Evolutionary conservation across 1,140 invertebrate genomes (phyloP).

Genomic region (Drosophila parabipectinata): DNA sequence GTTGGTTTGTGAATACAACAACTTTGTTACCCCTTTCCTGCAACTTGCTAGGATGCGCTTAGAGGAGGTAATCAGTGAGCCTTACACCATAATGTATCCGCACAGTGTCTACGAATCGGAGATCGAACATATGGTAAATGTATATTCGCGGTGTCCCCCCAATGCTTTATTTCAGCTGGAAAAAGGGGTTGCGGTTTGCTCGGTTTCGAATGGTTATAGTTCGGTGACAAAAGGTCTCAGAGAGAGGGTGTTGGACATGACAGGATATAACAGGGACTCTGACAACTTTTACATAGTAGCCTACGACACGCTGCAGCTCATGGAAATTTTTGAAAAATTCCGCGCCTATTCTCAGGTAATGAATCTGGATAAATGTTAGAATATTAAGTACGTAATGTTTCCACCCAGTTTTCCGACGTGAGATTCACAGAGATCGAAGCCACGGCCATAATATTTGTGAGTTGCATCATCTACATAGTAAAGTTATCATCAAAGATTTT

Average conservation of each 20-base stretch:
- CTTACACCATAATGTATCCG: constrained; percentile 93
- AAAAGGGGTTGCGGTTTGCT: constrained; percentile 30
- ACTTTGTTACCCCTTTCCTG: constrained; percentile 89
- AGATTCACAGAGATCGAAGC: constrained; percentile 9
- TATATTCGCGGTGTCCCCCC: constrained; percentile 8
- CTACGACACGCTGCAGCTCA: constrained; percentile 13
- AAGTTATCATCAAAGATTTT: not conserved
- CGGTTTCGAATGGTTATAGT: constrained; percentile 34
- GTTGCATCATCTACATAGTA: not conserved
- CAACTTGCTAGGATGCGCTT: constrained; percentile 93
- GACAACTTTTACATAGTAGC: constrained; percentile 15
- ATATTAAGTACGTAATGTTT: not conserved
- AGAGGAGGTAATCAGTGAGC: constrained; percentile 93
- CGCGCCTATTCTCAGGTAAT: constrained; percentile 1
- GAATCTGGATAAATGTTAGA: not conserved
- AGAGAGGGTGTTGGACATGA: constrained; percentile 35
- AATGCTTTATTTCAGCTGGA: not conserved
- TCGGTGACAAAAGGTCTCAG: not conserved
- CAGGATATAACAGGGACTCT: constrained; percentile 1
- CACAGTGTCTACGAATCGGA: constrained; percentile 94
- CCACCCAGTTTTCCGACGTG: constrained; percentile 17
- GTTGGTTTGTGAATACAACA: constrained; percentile 91
- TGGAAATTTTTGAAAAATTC: constrained; percentile 15
- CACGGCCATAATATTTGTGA: constrained; percentile 51
- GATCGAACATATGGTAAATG: constrained; percentile 92